phyloP scores from a whole-genome alignment of 2,888 invertebrate genomes.

The Stenichneumon culpator region DNA sequence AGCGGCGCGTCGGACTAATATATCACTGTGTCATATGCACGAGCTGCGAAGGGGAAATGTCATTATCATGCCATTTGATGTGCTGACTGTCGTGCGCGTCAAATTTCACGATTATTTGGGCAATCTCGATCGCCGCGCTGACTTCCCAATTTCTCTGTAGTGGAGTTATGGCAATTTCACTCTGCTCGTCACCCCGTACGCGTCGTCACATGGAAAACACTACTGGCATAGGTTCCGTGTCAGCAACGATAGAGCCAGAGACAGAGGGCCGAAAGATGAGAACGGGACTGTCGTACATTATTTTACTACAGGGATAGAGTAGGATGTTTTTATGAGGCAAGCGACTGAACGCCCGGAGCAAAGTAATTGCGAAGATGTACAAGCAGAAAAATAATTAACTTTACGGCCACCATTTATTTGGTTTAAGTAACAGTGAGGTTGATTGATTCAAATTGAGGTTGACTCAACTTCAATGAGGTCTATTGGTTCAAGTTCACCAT shows the following conservation, averaged over 20 bases:
- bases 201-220: constrained; percentile 12
- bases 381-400: too few relatives aligned
- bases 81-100: not conserved
- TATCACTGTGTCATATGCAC: not conserved
- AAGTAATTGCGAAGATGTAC: too few relatives aligned
- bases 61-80: constrained; percentile 9
- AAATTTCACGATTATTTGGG: constrained; percentile 32
- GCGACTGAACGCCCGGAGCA: constrained; percentile 51
- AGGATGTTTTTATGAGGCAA: not conserved
- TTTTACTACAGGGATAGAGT: constrained; percentile 1
- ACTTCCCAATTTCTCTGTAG: not conserved
- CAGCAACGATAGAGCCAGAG: not conserved
- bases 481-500: too few relatives aligned
- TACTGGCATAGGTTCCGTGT: not conserved
- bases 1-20: not conserved
- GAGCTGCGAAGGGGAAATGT: not conserved
- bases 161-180: not conserved
- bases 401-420: too few relatives aligned
- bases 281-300: not conserved
- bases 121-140: not conserved
- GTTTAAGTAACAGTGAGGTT: too few relatives aligned
- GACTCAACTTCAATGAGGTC: too few relatives aligned
- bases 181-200: not conserved
- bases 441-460: too few relatives aligned
- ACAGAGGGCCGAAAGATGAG: not conserved